Evolutionary conservation across 2,113 vertebrate genomes (phyloP).

Genomic region (Pardalotus punctatus): DNA sequence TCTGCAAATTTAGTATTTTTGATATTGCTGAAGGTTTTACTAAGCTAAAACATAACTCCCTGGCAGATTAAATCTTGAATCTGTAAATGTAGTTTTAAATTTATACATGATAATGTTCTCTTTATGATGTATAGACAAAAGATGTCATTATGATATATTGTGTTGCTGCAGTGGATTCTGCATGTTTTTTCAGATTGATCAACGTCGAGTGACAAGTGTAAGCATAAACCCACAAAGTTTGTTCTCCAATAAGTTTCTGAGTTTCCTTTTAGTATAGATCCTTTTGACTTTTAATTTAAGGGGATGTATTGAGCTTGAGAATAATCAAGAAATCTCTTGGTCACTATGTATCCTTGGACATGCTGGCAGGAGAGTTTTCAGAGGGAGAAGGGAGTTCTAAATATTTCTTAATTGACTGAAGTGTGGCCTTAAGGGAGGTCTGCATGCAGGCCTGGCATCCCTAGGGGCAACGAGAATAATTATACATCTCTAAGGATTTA

Average conservation of each 20-base stretch:
- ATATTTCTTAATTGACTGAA: not conserved
- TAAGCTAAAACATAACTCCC: not conserved
- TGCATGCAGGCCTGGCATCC: not conserved
- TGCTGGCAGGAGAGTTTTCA: not conserved
- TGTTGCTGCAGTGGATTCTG: not conserved
- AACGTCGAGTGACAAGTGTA: not conserved
- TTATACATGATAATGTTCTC: not conserved
- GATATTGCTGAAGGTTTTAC: not conserved
- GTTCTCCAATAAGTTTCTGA: not conserved
- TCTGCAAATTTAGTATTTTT: not conserved
- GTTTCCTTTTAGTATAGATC: not conserved
- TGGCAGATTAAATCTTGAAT: not conserved
- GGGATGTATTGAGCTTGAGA: not conserved
- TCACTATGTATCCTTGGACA: not conserved
- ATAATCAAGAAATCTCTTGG: not conserved
- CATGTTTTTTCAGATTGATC: not conserved
- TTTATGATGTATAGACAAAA: not conserved
- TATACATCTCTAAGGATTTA: not conserved
- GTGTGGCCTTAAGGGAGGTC: not conserved
- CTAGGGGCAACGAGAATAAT: not conserved
- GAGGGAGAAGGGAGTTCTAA: not conserved
- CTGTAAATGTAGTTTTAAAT: not conserved
- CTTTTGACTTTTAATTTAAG: not conserved
- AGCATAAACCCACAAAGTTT: not conserved
- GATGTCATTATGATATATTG: not conserved